Evolutionary conservation across 2,113 vertebrate species (phyloP), one percentile per base, ranked within the genome.

Genomic region (Osmerus mordax): DNA sequence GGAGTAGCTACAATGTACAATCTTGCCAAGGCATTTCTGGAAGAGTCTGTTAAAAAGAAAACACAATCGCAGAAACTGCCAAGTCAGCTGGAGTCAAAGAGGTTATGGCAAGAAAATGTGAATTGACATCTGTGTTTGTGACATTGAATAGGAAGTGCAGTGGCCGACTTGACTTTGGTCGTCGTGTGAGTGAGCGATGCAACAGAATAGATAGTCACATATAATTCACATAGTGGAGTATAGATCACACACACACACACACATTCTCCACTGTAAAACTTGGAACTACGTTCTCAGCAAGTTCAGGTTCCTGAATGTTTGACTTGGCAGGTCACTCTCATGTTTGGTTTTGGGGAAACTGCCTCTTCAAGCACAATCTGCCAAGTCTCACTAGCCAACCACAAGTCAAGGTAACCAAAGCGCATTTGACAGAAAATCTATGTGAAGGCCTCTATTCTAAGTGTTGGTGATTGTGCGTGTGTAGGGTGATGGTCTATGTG

Each of bases 401-500:
- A 56, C 25, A 28, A 73, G 5, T 74, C 9, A 74, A 73, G 65
- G 36, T n/a, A 83, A 23, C 83, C 86, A 80, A 60, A 83, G 71
- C 11, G 4, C 21, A 25, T 53, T 54, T 89, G 81, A 84, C 84
- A 92, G 80, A 71, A 92, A 91, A 90, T 86, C 87, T 66, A 73
- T 89, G 18, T 59, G 70, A 70, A 72, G 66, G 58, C 67, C 41
- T 67, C 28, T 51, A 59, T 78, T 79, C 72, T 29, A 23, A 25
- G 58, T 63, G 58, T 64, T 3, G 13, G 15, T 65, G 62, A 14
- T 0, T 64, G 62, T 41, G 62, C 0, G 62, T 18, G 62, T 36
- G 62, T 32, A 14, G 19, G 25, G 14, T 4, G 7, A 15, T 25
- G 4, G 19, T 8, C 60, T 14, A 29, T 65, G 16, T n/a, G 6